Base-by-base conservation (phyloP, 2,888 invertebrate species). In the Argyresthia albistria region DNA sequence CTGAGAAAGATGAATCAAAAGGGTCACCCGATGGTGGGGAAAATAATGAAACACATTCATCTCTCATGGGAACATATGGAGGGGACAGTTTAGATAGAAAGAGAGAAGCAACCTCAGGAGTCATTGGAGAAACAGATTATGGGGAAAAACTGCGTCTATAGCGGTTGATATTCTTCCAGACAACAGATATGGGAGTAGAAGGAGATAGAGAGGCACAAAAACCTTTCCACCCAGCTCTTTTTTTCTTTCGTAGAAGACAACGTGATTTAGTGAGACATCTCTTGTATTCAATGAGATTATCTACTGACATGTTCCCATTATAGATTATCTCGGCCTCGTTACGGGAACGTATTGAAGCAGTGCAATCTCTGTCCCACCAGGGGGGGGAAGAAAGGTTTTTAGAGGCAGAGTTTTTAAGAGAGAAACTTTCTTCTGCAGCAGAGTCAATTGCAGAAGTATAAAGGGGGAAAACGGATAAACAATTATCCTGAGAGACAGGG, bases 321-420 rank as follows among this genome's bases (percentile, higher is more conserved):
- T 14, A 49, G 2, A 3, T 9, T 16, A 10, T 8, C 15, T 50
- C 39, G 1, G 49, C 39, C 6, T 39, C 16, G n/a, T 50, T 50
- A 16, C 49, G 37, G 4, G 3, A 8, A 8, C 16, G n/a, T 10
- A 50, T 39, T 1, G 12, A 8, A 2, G 10, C n/a, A 12, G 50
- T 39, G 12, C 53, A 50, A 14, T 53, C 50, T 12, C 43, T 12
- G 15, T 54, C 51, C 54, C 54, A 54, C 54, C 54, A 51, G 1
- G 54, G 51, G 1, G 54, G 54, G n/a, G 51, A 54, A 9, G 47
- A 14, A n/a, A 54, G 12, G n/a, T 54, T 54, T 4, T 15, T 9
- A 7, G 8, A 7, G 10, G 46, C 43, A n/a, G 47, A 14, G 2
- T 54, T 54, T 43, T 54, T 54, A 9, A 43, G 12, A 16, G 39